phyloP scores from a whole-genome alignment of 2,113 vertebrate species.

The Telmatochromis brichardi region DNA sequence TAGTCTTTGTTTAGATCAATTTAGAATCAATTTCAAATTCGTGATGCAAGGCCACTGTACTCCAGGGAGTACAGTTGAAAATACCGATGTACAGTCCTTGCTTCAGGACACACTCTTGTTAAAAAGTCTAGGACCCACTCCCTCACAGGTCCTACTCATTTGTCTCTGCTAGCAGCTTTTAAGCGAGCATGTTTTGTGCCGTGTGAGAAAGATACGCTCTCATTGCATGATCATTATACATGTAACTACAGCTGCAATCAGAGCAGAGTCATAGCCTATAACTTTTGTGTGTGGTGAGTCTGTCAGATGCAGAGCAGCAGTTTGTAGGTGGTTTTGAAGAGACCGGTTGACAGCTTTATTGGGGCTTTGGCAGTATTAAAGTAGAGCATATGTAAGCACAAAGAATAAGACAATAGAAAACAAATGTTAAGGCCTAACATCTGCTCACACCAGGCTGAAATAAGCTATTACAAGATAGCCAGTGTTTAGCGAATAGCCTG shows the following conservation, averaged over 20 bases:
- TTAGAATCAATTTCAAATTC: slow-evolving; percentile 64
- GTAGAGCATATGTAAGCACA: neutral
- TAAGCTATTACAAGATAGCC: neutral
- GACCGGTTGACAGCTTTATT: neutral
- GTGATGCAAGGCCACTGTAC: slow-evolving; percentile 17
- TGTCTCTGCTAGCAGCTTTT: neutral
- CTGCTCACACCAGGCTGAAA: neutral
- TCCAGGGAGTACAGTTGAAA: neutral
- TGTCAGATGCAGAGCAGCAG: neutral
- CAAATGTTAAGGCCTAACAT: neutral
- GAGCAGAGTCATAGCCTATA: neutral
- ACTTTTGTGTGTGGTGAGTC: neutral
- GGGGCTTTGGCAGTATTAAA: neutral
- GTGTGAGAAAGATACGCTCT: neutral
- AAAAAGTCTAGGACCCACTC: neutral
- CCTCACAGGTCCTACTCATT: neutral
- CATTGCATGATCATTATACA: neutral
- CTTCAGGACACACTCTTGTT: neutral
- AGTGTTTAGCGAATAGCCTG: neutral
- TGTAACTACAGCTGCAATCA: neutral
- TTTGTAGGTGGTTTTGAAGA: neutral
- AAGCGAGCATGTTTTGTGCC: neutral
- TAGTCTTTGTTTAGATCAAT: slow-evolving; percentile 36
- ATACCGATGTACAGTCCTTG: slow-evolving; percentile 2
- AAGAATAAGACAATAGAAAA: neutral